These are phyloP conservation scores for Mesoligia furuncula DNA, from an alignment of 2,888 invertebrate species.

Conservation along the genomic window DNA sequence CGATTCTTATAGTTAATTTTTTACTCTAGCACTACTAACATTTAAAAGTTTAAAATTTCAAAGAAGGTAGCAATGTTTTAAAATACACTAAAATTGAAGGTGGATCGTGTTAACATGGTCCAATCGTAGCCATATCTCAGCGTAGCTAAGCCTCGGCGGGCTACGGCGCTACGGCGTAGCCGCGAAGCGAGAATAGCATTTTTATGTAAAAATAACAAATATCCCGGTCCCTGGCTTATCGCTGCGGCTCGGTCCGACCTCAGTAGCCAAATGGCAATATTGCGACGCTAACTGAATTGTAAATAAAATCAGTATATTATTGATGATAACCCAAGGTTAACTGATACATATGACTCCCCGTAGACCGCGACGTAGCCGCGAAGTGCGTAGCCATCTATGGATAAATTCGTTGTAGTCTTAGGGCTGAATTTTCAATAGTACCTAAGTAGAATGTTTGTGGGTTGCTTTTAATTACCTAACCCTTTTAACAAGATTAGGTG, in stretches of 20 bases:
- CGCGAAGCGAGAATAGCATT: neutral
- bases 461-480: constrained; percentile 9
- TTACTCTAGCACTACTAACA: neutral
- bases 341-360: constrained; percentile 15
- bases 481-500: constrained; percentile 28
- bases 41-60: too few relatives aligned
- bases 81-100: constrained; percentile 2
- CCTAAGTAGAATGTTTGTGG: neutral
- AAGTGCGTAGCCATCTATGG: constrained; percentile 13
- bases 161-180: constrained; percentile 31
- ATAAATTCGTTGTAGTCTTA: neutral
- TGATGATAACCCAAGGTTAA: constrained; percentile 24
- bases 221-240: constrained; percentile 12
- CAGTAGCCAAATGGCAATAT: constrained; percentile 4
- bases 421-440: neutral
- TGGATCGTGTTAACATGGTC: constrained; percentile 1
- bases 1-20: constrained; percentile 2
- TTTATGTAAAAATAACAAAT: constrained; percentile 36
- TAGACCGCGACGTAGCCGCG: constrained; percentile 1
- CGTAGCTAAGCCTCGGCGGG: neutral
- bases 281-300: constrained; percentile 25
- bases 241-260: constrained; percentile 18
- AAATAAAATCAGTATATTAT: constrained; percentile 39
- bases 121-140: constrained; percentile 7
- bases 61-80: neutral